Evolutionary conservation across 1,140 invertebrate genomes (phyloP).

Genomic region (Neodiprion virginianus): DNA sequence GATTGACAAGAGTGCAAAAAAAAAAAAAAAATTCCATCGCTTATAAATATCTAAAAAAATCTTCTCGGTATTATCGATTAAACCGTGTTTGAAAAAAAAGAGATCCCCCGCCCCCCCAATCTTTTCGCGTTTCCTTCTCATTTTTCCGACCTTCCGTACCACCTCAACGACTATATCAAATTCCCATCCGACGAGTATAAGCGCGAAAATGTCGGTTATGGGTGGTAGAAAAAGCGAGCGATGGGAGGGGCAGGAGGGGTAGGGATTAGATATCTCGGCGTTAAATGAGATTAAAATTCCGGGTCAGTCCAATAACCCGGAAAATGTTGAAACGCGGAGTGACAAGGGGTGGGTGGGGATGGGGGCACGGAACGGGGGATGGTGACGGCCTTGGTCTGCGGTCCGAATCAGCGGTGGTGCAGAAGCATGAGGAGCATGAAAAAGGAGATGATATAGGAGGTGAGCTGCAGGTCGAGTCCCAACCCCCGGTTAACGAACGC

Average conservation of each 20-base stretch:
- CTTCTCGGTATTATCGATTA: conserved; percentile 8
- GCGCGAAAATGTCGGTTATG: background rate
- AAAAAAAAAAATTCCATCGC: background rate
- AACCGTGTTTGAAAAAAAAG: background rate
- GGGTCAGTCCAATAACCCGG: conserved; percentile 35
- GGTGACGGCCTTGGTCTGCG: background rate
- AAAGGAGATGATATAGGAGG: no score
- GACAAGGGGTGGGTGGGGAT: background rate
- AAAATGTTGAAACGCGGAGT: conserved; percentile 19
- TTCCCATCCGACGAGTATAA: background rate
- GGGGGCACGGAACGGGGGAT: background rate
- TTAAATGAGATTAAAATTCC: conserved; percentile 45
- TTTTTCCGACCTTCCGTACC: background rate
- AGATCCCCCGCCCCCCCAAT: background rate
- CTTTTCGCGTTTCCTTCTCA: background rate
- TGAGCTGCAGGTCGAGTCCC: no score
- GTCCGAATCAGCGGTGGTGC: background rate
- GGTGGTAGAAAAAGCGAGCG: background rate
- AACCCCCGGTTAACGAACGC: background rate
- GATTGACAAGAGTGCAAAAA: background rate
- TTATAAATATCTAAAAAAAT: background rate
- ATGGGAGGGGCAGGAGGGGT: background rate
- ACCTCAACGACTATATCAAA: background rate
- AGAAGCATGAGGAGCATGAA: no score
- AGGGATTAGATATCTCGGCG: background rate